Evolutionary conservation across 2,888 invertebrate species (phyloP).

Genomic region (Polymixis lichenea): DNA sequence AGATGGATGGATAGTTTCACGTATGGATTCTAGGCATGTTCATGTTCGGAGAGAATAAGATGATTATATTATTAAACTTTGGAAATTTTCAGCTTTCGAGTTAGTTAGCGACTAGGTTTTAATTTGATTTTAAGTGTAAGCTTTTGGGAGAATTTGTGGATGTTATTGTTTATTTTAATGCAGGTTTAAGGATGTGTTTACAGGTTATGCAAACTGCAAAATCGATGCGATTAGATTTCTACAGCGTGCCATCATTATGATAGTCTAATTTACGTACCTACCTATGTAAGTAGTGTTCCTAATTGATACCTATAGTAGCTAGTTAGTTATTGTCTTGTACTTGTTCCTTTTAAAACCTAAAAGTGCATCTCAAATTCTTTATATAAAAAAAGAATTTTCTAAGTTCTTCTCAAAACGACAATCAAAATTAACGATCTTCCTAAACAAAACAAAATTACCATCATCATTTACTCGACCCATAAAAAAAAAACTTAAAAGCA

Average conservation of each 20-base stretch:
- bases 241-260: background rate
- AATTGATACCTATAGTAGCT: background rate
- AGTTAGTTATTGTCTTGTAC: too few species aligned
- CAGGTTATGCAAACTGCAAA: background rate
- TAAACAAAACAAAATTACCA: constrained; percentile 51
- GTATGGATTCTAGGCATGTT: constrained; percentile 49
- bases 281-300: background rate
- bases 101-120: constrained; percentile 5
- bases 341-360: background rate
- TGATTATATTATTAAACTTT: constrained; percentile 44
- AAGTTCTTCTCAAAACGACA: constrained; percentile 17
- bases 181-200: background rate
- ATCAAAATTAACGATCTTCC: constrained; percentile 39
- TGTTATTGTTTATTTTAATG: background rate
- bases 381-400: background rate
- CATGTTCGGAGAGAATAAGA: constrained; percentile 36
- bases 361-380: background rate
- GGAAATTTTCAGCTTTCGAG: constrained; percentile 20
- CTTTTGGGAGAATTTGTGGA: background rate
- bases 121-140: constrained; percentile 5
- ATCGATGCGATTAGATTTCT: background rate
- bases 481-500: constrained; percentile 49
- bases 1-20: constrained; percentile 36
- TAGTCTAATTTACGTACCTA: background rate
- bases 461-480: constrained; percentile 35